Conservation (phyloP, 1,140 invertebrate species). For the Pseudomyrmex concolor region DNA sequence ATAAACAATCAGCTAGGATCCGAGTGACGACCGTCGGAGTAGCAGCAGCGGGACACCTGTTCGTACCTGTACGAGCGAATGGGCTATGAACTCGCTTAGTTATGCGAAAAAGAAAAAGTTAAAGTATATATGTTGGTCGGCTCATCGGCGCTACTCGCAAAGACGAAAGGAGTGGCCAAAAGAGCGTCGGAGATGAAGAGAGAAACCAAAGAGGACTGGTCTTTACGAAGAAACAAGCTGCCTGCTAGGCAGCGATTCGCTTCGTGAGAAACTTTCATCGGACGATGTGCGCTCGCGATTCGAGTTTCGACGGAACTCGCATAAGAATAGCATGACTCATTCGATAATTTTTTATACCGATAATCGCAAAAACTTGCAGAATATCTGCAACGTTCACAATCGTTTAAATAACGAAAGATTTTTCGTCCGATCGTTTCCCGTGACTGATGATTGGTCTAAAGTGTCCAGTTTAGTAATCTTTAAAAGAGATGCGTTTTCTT, state of each 20-base stretch:
- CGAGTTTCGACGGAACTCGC: conserved; percentile 16
- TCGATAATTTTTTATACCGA: background rate
- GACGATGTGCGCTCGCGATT: conserved; percentile 6
- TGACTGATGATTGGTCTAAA: no score
- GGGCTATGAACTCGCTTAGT: conserved; percentile 63
- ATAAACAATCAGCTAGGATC: background rate
- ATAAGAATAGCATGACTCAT: background rate
- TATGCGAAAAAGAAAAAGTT: conserved; percentile 67
- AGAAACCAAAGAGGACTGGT: conserved; percentile 51
- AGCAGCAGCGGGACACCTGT: conserved; percentile 67
- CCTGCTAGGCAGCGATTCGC: conserved; percentile 30
- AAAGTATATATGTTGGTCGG: background rate
- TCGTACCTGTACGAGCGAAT: conserved; percentile 50
- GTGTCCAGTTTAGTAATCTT: no score
- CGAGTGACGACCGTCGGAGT: conserved; percentile 21
- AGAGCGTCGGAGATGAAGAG: background rate
- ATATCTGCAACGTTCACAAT: background rate
- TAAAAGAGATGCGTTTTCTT: no score
- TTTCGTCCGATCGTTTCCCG: no score
- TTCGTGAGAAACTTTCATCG: conserved; percentile 70
- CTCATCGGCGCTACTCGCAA: conserved; percentile 27
- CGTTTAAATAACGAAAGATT: no score
- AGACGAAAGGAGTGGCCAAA: conserved; percentile 62
- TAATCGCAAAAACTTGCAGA: background rate
- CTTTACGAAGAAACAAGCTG: conserved; percentile 34